Evolutionary conservation across 2,888 invertebrate genomes (phyloP), one percentile per base, ranked within the genome.

Genomic region (Clostera curtula): DNA sequence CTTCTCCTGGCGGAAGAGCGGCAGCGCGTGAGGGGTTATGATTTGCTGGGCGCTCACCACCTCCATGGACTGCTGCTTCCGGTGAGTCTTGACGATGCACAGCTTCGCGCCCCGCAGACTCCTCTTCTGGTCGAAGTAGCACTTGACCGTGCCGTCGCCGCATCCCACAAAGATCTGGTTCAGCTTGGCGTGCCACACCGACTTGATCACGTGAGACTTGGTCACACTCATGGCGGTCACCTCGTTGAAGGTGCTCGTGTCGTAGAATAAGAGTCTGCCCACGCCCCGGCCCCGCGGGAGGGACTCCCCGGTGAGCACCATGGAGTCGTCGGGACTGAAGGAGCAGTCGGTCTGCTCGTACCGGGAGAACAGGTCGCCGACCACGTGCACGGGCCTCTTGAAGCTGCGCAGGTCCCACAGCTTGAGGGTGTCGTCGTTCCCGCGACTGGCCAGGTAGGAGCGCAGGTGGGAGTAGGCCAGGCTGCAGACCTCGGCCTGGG

Each of bases 141-240:
- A 91, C 53, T 95, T 95, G 0, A 96, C 91, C 0, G 88, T 84
- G 0, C 98, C 98, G 62, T 96, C 94, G 0, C 96, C 96, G 46
- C 95, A 93, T 0, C 97, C 95, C 0, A 95, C 90, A 39, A 98
- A 93, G 19, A 99, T 90, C 66, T 99, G 99, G 63, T 99, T 98
- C n/a, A 99, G 74, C 64, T 96, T 95, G 0, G 98, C 94, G 75
- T 99, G 98, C 99, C 99, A 99, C 1, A 93, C 68, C 0, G 92
- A 89, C 60, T 97, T 93, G 1, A 98, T 93, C 0, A 96, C 90
- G 42, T 94, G 94, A 0, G 94, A 91, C 51, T 91, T 88, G 0
- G 91, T 87, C 0, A 96, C 93, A 5, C 89, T 87, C 29, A 97
- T 88, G 37, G 90, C 87, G 19, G 90, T 88, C 0, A 93, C 86